Conservation (phyloP, 92 coral and sea anemone species). For the Porites cylindrica region DNA sequence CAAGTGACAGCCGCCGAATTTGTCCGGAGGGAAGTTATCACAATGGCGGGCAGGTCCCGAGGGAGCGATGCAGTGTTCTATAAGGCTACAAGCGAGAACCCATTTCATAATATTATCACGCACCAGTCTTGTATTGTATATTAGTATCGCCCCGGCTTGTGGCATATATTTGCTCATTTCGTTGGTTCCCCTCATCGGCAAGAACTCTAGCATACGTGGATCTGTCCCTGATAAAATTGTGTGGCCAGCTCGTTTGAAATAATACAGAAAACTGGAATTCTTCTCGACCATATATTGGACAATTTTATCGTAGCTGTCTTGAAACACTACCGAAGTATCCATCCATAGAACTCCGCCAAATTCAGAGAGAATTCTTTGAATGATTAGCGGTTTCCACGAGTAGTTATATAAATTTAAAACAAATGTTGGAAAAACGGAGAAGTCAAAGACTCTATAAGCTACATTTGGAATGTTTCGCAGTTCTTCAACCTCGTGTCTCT, state of each 20-base stretch:
- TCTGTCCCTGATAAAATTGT: constrained; percentile 39
- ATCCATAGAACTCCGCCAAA: constrained; percentile 61
- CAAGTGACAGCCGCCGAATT: constrained; percentile 60
- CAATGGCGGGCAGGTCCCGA: constrained; percentile 34
- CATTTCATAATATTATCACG: constrained; percentile 47
- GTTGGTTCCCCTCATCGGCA: constrained; percentile 41
- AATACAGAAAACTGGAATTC: constrained; percentile 30
- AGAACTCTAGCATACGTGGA: constrained; percentile 46
- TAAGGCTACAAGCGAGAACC: constrained; percentile 53
- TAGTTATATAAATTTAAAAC: constrained; percentile 30
- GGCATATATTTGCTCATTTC: constrained; percentile 11
- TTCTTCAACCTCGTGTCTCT: not conserved
- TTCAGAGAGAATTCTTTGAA: constrained; percentile 43
- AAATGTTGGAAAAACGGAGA: constrained; percentile 40
- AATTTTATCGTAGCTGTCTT: not conserved
- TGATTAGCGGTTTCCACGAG: constrained; percentile 62
- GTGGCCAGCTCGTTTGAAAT: constrained; percentile 18
- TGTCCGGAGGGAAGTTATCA: constrained; percentile 28
- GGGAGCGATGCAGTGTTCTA: constrained; percentile 52
- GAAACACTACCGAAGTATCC: constrained; percentile 45
- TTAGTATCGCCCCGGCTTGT: constrained; percentile 41
- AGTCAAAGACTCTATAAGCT: constrained; percentile 55
- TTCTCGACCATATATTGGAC: constrained; percentile 38
- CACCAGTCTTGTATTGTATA: constrained; percentile 46
- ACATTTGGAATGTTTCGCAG: constrained; percentile 18